Base-by-base conservation (phyloP, 2,113 vertebrate genomes). In the Neoarius graeffei region DNA sequence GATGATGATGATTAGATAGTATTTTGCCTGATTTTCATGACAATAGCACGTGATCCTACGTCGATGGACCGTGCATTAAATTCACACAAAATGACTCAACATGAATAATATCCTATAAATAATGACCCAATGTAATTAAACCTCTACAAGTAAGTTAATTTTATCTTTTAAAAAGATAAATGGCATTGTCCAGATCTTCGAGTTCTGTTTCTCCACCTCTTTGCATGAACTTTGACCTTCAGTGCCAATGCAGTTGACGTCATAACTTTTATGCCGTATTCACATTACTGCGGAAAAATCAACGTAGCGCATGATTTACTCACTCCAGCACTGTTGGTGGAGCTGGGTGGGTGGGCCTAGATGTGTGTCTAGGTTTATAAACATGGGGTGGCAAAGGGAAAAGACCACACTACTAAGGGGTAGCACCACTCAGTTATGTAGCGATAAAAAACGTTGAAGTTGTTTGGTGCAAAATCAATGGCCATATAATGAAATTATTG, bases 161-260 rank as follows among this genome's bases (percentile, higher is more conserved):
- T 93, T 88, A 19, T 84, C 42, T 90, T 91, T 84, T 92, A 89
- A 92, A 91, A 90, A 89, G 50, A 87, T 90, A 77, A 91, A 93
- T 93, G 92, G 85, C 89, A 0, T 83, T 92, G 91, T 71, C 89
- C 7, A 20, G 11, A 48, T 48, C 14, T 91, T 73, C 92, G 90
- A 88, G 80, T 85, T 90, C 52, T 76, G 93, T 91, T 93, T 95
- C 95, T 96, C 94, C 96, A 96, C 96, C 95, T 96, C 93, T 96
- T 96, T 98, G 97, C 97, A 98, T 97, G 97, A 97, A 96, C 94
- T 95, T 59, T 95, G 96, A 94, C 95, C 95, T 95, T 94, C 87
- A 94, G 96, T 96, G 94, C 96, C 96, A 96, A 95, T 89, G 88
- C 91, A 91, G 96, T 95, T 96, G 95, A 95, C 95, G 90, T 93